These are phyloP conservation scores for Nemopilema nomurai DNA, from an alignment of 30 jellyfish, hydroid and myxozoan genomes.

Conservation along the genomic window DNA sequence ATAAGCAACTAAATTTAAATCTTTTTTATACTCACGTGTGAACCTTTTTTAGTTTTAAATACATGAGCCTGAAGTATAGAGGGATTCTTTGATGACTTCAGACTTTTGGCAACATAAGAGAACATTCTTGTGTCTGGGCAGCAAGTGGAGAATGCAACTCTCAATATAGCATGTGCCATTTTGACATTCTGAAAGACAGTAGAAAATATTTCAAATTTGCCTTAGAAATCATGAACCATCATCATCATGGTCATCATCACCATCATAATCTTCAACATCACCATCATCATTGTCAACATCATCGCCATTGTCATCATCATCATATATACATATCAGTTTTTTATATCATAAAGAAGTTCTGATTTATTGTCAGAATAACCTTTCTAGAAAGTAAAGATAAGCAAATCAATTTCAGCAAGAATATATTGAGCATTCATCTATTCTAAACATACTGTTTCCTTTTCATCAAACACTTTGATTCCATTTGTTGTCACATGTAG, in stretches of 20 bases:
- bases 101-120: constrained; percentile 86
- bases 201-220: not conserved
- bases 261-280: too few relatives aligned
- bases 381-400: not conserved
- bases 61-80: constrained; percentile 87
- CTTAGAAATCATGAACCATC: not conserved
- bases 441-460: constrained; percentile 58
- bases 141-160: constrained; percentile 86
- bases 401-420: not conserved
- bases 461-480: constrained; percentile 71
- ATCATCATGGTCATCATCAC: too few relatives aligned
- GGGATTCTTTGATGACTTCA: constrained; percentile 35
- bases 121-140: constrained; percentile 75
- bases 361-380: too few relatives aligned
- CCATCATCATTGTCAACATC: too few relatives aligned
- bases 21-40: constrained; percentile 53
- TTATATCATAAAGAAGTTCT: too few relatives aligned
- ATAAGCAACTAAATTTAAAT: not conserved
- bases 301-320: too few relatives aligned
- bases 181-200: constrained; percentile 59
- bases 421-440: not conserved
- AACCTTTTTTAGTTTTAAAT: constrained; percentile 74
- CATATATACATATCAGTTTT: too few relatives aligned
- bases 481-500: constrained; percentile 75
- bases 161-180: constrained; percentile 90